phyloP scores from a whole-genome alignment of 2,888 invertebrate genomes.

The Caenorhabditis sp. region DNA sequence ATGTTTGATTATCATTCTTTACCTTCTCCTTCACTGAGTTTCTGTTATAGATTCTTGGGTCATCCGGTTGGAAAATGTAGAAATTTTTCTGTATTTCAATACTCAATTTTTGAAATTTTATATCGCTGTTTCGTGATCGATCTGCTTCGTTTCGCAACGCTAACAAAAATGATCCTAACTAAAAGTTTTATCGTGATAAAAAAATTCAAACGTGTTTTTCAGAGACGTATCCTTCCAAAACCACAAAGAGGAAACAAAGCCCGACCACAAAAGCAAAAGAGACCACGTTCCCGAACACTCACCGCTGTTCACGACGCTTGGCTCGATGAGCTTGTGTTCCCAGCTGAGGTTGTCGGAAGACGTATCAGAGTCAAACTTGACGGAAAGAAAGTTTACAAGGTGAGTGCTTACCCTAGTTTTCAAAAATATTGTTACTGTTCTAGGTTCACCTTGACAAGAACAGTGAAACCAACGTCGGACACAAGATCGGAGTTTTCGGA shows the following conservation, averaged over 20 bases:
- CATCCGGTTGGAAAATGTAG: too few relatives aligned
- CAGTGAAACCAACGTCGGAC: slow-evolving; percentile 98
- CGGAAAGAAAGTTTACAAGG: slow-evolving; percentile 91
- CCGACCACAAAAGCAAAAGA: slow-evolving; percentile 78
- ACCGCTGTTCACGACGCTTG: slow-evolving; percentile 97
- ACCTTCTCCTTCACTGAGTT: too few relatives aligned
- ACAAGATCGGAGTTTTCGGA: slow-evolving; percentile 94
- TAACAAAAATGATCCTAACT: too few relatives aligned
- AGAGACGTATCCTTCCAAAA: slow-evolving; percentile 95
- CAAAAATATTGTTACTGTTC: background rate
- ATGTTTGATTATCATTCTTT: too few relatives aligned
- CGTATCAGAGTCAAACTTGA: slow-evolving; percentile 93
- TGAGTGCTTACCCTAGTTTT: slow-evolving; percentile 8
- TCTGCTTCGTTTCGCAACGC: too few relatives aligned
- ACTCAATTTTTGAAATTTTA: too few relatives aligned
- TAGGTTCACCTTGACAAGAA: slow-evolving; percentile 83
- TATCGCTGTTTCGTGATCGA: too few relatives aligned
- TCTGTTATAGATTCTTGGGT: too few relatives aligned
- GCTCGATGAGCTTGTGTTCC: slow-evolving; percentile 95
- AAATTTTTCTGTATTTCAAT: too few relatives aligned
- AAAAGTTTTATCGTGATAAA: too few relatives aligned
- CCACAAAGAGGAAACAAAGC: slow-evolving; percentile 84
- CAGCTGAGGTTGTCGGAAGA: slow-evolving; percentile 98
- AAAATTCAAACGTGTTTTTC: slow-evolving; percentile 70
- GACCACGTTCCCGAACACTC: slow-evolving; percentile 83